Conservation (phyloP, 1,140 invertebrate species). For the Maconellicoccus hirsutus region DNA sequence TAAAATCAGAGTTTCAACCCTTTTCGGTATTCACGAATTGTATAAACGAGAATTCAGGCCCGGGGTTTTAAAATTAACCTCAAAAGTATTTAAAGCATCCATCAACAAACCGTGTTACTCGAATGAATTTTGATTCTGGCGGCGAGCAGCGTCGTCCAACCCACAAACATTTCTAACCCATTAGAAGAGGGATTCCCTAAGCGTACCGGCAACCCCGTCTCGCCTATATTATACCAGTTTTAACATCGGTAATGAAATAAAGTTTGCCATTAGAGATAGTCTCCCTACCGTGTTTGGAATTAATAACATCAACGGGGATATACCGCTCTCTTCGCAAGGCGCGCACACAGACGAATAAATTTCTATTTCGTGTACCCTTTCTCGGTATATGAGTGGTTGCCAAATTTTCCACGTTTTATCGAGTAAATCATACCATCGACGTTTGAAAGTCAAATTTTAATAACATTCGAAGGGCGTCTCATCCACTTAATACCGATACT, state of each 20-base stretch:
- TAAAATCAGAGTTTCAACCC: neutral
- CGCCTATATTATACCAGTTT: constrained; percentile 18
- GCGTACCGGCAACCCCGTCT: neutral
- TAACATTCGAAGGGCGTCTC: no score
- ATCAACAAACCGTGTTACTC: constrained; percentile 19
- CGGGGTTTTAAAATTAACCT: constrained; percentile 21
- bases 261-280: constrained; percentile 22
- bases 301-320: constrained; percentile 17
- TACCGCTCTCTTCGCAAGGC: neutral
- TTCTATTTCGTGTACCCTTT: constrained; percentile 21
- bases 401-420: no score
- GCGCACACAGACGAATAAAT: neutral
- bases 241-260: constrained; percentile 22
- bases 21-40: neutral
- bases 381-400: neutral
- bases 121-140: constrained; percentile 18
- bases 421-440: no score
- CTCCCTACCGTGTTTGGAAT: constrained; percentile 20
- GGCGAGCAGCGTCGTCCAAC: constrained; percentile 16
- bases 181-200: constrained; percentile 18
- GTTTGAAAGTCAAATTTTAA: no score
- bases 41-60: neutral
- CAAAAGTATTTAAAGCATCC: constrained; percentile 22
- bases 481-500: no score
- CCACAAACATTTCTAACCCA: constrained; percentile 22